phyloP scores from a whole-genome alignment of 2,113 vertebrate species.

The Scatophagus argus region DNA sequence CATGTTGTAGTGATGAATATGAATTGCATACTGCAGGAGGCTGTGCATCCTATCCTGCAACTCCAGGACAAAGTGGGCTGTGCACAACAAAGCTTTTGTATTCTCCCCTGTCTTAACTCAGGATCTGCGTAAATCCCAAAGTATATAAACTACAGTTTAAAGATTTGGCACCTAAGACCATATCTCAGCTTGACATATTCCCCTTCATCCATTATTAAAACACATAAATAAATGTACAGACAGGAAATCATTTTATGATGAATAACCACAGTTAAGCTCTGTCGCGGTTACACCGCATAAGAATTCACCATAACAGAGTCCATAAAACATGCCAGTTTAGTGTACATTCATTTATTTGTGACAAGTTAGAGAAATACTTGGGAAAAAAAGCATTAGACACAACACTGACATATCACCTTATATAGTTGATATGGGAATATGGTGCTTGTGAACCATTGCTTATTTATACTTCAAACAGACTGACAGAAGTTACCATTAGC shows the following conservation, averaged over 20 bases:
- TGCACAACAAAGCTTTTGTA: constrained; percentile 17
- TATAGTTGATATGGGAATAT: background rate
- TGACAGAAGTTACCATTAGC: background rate
- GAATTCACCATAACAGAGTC: constrained; percentile 19
- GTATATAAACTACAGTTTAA: constrained; percentile 49
- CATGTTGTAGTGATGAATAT: constrained; percentile 36
- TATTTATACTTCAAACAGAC: background rate
- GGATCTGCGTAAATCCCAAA: constrained; percentile 36
- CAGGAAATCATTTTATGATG: constrained; percentile 65
- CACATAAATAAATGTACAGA: constrained; percentile 67
- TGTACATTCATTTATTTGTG: constrained; percentile 52
- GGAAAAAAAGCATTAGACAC: background rate
- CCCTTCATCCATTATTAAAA: constrained; percentile 76
- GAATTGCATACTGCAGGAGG: constrained; percentile 11
- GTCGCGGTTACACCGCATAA: constrained; percentile 16
- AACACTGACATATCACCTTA: background rate
- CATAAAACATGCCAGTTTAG: constrained; percentile 34
- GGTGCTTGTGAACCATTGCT: background rate
- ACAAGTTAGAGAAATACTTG: constrained; percentile 40
- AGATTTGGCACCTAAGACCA: constrained; percentile 41
- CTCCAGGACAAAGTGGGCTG: background rate
- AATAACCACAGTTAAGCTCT: constrained; percentile 64
- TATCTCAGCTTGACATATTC: constrained; percentile 61
- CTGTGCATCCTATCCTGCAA: constrained; percentile 15
- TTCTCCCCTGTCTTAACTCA: constrained; percentile 9